Base-by-base conservation (phyloP, 2,797 vertebrate species). In the Erithacus rubecula region DNA sequence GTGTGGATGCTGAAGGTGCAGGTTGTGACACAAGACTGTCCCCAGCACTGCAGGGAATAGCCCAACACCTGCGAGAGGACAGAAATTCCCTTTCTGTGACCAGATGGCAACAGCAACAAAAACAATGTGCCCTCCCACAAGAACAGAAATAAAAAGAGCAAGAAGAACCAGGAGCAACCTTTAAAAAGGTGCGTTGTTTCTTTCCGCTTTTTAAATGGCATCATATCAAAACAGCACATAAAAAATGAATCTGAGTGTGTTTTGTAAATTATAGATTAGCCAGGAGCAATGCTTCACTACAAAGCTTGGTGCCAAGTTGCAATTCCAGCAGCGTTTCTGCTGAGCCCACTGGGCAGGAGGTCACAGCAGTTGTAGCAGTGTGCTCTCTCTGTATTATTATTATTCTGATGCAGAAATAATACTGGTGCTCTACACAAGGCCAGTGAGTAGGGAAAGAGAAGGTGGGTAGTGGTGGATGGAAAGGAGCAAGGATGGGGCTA, bases 221-320 rank as follows among this genome's bases (percentile, higher is more conserved):
- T 60, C 67, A 6, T 62, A 67, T 44, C 94, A 90, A 95, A 89
- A 76, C 44, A 69, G 44, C 23, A 74, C 76, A 85, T 93, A 83
- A 93, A 94, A 87, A 82, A 89, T 53, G 59, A 64, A 92, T 56
- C 68, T n/a, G 77, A 94, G 78, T 52, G 44, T 63, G 81, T 89
- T 96, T 91, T 90, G 78, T 94, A 86, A 96, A 93, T 94, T 95
- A 91, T 82, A 94, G 92, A 96, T 93, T 78, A 95, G 85, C 83
- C 82, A 68, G 91, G 84, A 94, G 92, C 49, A 44, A 90, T 86
- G 65, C 67, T 65, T 85, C 68, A 16, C 83, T 59, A 53, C 47
- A 70, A 36, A 92, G 90, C 52, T 37, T 4, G 32, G 69, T 68
- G 76, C 89, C 89, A 91, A 87, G 89, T 89, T 95, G 83, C 78